These are phyloP conservation scores for Thymallus thymallus DNA, from an alignment of 2,113 vertebrate species.

Conservation along the genomic window DNA sequence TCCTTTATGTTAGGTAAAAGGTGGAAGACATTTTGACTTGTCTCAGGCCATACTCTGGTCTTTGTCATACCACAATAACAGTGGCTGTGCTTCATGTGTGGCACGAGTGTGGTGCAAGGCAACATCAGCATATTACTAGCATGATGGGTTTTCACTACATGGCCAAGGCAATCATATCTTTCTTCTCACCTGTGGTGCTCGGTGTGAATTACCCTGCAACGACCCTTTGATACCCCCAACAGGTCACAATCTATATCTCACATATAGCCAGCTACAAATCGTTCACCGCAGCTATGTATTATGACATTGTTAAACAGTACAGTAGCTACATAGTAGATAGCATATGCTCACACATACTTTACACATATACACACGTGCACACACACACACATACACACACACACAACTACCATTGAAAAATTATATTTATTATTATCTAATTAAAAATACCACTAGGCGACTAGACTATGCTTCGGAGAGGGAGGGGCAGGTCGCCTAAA, in stretches of 20 bases:
- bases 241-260: conserved; percentile 68
- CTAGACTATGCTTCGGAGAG: too few species aligned
- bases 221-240: conserved; percentile 45
- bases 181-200: conserved; percentile 50
- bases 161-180: conserved; percentile 63
- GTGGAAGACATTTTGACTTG: neutral
- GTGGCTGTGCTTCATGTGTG: too few species aligned
- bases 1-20: neutral
- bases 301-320: conserved; percentile 48
- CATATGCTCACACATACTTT: neutral
- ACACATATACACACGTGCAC: neutral
- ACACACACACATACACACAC: neutral
- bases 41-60: too few species aligned
- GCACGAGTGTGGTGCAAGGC: neutral
- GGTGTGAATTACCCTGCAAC: conserved; percentile 42
- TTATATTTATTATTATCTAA: too few species aligned
- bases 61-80: too few species aligned
- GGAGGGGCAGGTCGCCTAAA: too few species aligned
- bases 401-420: too few species aligned
- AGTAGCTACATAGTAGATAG: neutral
- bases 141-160: conserved; percentile 54
- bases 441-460: too few species aligned
- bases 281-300: conserved; percentile 61
- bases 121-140: conserved; percentile 19
- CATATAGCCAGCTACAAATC: conserved; percentile 62